Base-by-base conservation (phyloP, 2,888 invertebrate species). In the Cephus nigrinus region DNA sequence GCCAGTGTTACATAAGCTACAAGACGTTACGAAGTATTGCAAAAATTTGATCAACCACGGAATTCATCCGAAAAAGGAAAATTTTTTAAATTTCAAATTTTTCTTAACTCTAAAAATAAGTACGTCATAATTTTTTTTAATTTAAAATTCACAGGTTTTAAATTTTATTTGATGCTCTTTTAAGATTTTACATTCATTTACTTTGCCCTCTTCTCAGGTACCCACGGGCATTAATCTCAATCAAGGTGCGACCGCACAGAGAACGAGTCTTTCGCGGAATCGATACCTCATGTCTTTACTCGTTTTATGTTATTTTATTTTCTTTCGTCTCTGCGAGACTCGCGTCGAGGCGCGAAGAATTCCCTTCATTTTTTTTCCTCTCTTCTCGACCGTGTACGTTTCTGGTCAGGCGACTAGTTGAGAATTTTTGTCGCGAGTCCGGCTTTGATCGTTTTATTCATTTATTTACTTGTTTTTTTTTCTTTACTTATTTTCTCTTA, bases 1-100 rank as follows among this genome's bases (percentile, higher is more conserved):
- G 36, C 35, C 74, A 34, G 11, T 15, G 23, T 74, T 74, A 36
- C 74, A 35, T 74, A 74, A 74, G 34, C 74, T 33, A 71, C 33
- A 4, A 30, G 30, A 23, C 74, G 23, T 36, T 35, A 31, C 15
- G 31, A 33, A 23, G 71, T 31, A 71, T 31, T 71, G 15, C 55
- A 31, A 31, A 12, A 71, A 31, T 71, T 71, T 31, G 5, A 71
- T 71, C 31, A 33, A 71, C 31, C 11, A 9, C 9, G 23, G 9
- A 55, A 5, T 55, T 55, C 55, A 15, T 9, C 9, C 9, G 55
- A 15, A 1, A 9, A 1, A 9, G 5, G 23, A 23, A 55, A 15
- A 23, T 40, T 23, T 15, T 15, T 36, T 36, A 9, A 40, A 55
- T 23, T 2, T 23, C 55, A 23, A 55, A 23, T 55, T 15, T 36